phyloP scores from a whole-genome alignment of 2,888 invertebrate genomes.

The Euplexia lucipara region DNA sequence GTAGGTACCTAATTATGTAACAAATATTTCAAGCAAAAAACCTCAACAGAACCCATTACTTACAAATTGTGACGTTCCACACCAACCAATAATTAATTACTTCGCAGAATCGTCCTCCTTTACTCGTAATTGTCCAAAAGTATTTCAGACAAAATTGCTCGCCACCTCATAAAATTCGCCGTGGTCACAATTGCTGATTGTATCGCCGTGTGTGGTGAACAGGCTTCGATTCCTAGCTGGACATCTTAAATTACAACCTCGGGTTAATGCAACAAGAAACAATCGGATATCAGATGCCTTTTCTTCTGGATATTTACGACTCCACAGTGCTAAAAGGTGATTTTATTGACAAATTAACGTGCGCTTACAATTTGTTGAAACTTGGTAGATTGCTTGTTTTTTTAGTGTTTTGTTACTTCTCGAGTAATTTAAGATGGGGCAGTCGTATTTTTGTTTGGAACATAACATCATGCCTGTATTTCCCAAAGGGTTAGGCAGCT shows the following conservation, averaged over 20 bases:
- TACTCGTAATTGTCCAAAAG: slow-evolving; percentile 41
- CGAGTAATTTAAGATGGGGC: slow-evolving; percentile 27
- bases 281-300: slow-evolving; percentile 30
- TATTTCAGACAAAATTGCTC: slow-evolving; percentile 38
- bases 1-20: neutral
- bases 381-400: slow-evolving; percentile 21
- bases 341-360: slow-evolving; percentile 57
- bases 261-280: slow-evolving; percentile 20
- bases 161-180: slow-evolving; percentile 55
- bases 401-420: slow-evolving; percentile 13
- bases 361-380: slow-evolving; percentile 37
- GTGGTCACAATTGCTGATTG: slow-evolving; percentile 31
- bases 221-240: slow-evolving; percentile 48
- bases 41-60: neutral
- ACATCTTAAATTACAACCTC: slow-evolving; percentile 31
- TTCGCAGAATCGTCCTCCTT: slow-evolving; percentile 10
- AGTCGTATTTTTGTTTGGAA: slow-evolving; percentile 13
- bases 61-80: neutral
- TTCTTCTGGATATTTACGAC: slow-evolving; percentile 32
- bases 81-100: slow-evolving; percentile 19
- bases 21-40: neutral
- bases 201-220: slow-evolving; percentile 50
- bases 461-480: no score
- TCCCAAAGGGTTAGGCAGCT: no score
- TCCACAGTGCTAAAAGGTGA: slow-evolving; percentile 38